Base-by-base conservation (phyloP, 2,888 invertebrate species). In the Laothoe populi region DNA sequence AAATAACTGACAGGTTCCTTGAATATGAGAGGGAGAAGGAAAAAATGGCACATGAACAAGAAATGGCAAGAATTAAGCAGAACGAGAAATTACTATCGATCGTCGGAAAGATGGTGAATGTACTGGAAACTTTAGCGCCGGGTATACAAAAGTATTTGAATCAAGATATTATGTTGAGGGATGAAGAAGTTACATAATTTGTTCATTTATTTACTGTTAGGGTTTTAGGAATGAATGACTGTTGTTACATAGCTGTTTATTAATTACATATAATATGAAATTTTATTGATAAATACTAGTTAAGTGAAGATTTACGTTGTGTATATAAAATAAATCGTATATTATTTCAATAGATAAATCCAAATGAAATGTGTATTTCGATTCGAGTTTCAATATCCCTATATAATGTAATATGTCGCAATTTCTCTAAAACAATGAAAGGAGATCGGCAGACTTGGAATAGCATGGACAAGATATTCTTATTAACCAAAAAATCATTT, bases 21-120 rank as follows among this genome's bases (percentile, higher is more conserved):
- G 66, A 72, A 58, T 69, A 68, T 42, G 74, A 74, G 58, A 65
- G 58, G 16, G 66, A 75, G 19, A 69, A 69, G 48, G 69, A 73
- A 21, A 69, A 59, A 21, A 61, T 70, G 64, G 63, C 65, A 1
- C 71, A 73, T 49, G 71, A 74, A 62, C 62, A 72, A 61, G 74
- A 76, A 62, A 69, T 76, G 70, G 67, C 68, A 0, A 64, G 72
- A 57, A 69, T 77, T 31, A 62, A 60, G 63, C 74, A 76, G 45
- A 67, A 70, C 19, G 70, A 72, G 13, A 61, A 69, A 46, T 38
- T 70, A 11, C 48, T 76, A 0, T 13, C 48, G 8, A 63, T 72
- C 26, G 68, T 72, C 35, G 67, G 67, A 35, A 72, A 70, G 40
- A 60, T 73, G 44, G 70, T 67, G 0, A 70, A 64, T 66, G 70